Evolutionary conservation across 1,140 invertebrate species (phyloP), one percentile per base, ranked within the genome.

Genomic region (Heliconius himera): DNA sequence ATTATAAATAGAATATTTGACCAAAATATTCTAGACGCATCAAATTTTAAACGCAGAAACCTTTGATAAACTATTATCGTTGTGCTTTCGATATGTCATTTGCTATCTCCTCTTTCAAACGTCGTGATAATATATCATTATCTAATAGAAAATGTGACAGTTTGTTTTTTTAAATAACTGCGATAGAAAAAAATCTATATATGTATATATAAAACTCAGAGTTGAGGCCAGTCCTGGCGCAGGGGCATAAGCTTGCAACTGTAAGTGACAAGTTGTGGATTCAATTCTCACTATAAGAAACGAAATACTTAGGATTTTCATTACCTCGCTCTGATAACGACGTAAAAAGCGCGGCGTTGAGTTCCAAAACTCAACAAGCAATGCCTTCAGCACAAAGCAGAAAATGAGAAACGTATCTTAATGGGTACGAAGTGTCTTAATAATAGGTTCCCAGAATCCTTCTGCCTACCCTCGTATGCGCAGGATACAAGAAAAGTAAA

Each of bases 61-160:
- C 26, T 66, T 66, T 29, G 60, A 66, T 66, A 66, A 56, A 66
- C 60, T 13, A 22, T 66, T 66, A 66, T 66, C 60, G 60, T 26
- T 9, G 0, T 29, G 26, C 60, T 11, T 66, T 66, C 26, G 26
- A 66, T 66, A 66, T 66, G 60, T 66, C 60, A 66, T 1, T 22
- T 66, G 60, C 60, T 66, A 66, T 66, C 60, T 6, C n/a, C 13
- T 60, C 22, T 66, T 66, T 29, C 26, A 26, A 29, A 66, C 13
- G 60, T 66, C 60, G 13, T 29, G 60, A 66, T 66, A 66, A 29
- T 29, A 16, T 26, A 26, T 66, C 13, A 66, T 29, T 66, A 66
- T 66, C 60, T 11, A 26, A 66, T 26, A 66, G 60, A 66, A 66
- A 66, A 66, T 66, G 22, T 66, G 60, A 66, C 22, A 66, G 9